phyloP scores from a whole-genome alignment of 2,113 vertebrate genomes.

The Rafetus swinhoei region DNA sequence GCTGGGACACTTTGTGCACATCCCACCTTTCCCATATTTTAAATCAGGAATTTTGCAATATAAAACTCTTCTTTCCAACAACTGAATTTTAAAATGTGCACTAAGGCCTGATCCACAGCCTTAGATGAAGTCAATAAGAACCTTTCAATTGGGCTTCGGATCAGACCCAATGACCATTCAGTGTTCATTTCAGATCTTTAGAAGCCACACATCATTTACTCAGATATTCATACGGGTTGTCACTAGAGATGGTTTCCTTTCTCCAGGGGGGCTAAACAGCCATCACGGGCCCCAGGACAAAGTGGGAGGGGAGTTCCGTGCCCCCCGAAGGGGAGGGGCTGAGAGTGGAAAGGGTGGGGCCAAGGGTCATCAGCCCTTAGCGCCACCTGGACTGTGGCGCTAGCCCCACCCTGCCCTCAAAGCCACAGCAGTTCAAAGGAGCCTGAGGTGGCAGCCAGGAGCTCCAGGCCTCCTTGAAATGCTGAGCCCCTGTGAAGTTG shows the following conservation, averaged over 20 bases:
- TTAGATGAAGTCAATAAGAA: not conserved
- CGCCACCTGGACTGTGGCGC: too few relatives aligned
- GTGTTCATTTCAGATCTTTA: not conserved
- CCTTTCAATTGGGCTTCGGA: not conserved
- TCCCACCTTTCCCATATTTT: not conserved
- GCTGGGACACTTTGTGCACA: fast-evolving
- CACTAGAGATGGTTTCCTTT: not conserved
- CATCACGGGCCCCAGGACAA: too few relatives aligned
- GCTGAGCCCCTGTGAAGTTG: too few relatives aligned
- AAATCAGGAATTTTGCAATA: not conserved
- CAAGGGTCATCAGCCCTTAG: too few relatives aligned
- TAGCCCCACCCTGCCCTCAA: too few relatives aligned
- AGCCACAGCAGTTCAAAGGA: too few relatives aligned
- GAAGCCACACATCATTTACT: not conserved
- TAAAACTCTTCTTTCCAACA: not conserved
- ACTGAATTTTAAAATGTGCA: not conserved
- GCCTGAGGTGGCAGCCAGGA: too few relatives aligned
- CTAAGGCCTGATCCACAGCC: not conserved
- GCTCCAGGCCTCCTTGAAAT: too few relatives aligned
- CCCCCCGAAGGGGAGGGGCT: too few relatives aligned
- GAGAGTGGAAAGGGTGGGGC: too few relatives aligned
- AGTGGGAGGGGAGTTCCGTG: too few relatives aligned
- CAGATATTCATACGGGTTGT: not conserved
- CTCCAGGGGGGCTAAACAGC: too few relatives aligned
- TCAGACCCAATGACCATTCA: not conserved